Conservation (phyloP, 2,113 vertebrate genomes). For the Prinia subflava region DNA sequence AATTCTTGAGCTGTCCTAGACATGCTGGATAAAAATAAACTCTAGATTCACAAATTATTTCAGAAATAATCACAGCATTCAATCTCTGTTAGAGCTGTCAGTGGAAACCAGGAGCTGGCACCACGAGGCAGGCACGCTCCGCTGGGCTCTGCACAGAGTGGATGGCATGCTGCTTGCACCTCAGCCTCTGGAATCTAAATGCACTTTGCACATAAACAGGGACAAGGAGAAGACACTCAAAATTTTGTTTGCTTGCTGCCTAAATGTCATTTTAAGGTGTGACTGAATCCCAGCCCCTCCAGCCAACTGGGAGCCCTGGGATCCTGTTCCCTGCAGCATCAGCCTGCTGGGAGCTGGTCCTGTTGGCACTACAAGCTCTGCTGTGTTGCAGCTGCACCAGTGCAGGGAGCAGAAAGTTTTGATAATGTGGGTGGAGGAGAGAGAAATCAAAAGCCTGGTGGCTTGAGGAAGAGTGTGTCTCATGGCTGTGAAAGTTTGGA, state of each 20-base stretch:
- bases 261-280: not conserved
- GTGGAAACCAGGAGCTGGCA: not conserved
- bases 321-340: not conserved
- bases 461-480: not conserved
- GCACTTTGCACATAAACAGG: not conserved
- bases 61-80: slow-evolving; percentile 24
- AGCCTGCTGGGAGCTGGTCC: not conserved
- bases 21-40: slow-evolving; percentile 14
- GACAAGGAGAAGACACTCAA: not conserved
- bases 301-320: not conserved
- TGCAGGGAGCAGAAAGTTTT: not conserved
- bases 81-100: slow-evolving; percentile 6
- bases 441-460: not conserved
- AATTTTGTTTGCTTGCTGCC: not conserved
- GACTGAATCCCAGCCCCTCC: not conserved
- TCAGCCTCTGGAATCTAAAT: not conserved
- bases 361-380: not conserved
- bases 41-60: slow-evolving; percentile 5
- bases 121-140: not conserved
- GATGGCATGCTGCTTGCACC: not conserved
- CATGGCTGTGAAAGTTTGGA: not conserved
- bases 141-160: not conserved
- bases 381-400: not conserved
- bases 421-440: not conserved
- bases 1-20: not conserved